phyloP scores from a whole-genome alignment of 1,140 invertebrate genomes.

The Panagrolaimus sp. region DNA sequence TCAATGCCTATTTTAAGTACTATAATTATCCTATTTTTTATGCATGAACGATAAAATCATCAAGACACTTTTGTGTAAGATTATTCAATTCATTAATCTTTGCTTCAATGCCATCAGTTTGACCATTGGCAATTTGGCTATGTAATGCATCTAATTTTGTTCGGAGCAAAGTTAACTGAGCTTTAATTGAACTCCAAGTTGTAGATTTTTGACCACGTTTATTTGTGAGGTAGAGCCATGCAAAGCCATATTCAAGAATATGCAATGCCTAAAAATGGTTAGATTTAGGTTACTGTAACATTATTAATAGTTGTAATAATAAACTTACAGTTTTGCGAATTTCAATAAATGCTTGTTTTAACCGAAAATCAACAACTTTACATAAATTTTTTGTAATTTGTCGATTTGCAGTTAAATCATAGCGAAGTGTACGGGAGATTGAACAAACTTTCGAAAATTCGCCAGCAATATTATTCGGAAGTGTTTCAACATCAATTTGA shows the following conservation, averaged over 20 bases:
- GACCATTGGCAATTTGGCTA: neutral
- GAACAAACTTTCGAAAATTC: neutral
- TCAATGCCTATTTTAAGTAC: too few species aligned
- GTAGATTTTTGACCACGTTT: conserved; percentile 13
- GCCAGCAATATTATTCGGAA: neutral
- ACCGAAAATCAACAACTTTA: conserved; percentile 19
- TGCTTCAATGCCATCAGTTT: neutral
- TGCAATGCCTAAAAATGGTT: conserved; percentile 16
- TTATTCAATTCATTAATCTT: conserved; percentile 10
- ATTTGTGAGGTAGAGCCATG: conserved; percentile 23
- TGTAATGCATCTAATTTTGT: conserved; percentile 18
- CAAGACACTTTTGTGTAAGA: neutral
- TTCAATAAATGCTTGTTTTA: conserved; percentile 22
- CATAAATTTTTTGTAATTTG: conserved; percentile 18
- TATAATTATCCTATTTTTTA: too few species aligned
- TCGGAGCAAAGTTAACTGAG: conserved; percentile 20
- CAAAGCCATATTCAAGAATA: conserved; percentile 25
- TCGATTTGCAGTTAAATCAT: conserved; percentile 18
- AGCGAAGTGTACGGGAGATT: neutral
- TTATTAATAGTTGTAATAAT: neutral
- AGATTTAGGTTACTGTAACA: neutral
- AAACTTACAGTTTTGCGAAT: conserved; percentile 20
- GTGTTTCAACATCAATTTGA: neutral
- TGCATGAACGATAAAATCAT: conserved; percentile 8
- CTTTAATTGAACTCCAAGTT: conserved; percentile 14